A percentile compares a stretch with the other conserved stretches of the same genome.
Evolutionary conservation across 2,888 invertebrate species (phyloP).

Genomic region (Theodoxus fluviatilis): DNA sequence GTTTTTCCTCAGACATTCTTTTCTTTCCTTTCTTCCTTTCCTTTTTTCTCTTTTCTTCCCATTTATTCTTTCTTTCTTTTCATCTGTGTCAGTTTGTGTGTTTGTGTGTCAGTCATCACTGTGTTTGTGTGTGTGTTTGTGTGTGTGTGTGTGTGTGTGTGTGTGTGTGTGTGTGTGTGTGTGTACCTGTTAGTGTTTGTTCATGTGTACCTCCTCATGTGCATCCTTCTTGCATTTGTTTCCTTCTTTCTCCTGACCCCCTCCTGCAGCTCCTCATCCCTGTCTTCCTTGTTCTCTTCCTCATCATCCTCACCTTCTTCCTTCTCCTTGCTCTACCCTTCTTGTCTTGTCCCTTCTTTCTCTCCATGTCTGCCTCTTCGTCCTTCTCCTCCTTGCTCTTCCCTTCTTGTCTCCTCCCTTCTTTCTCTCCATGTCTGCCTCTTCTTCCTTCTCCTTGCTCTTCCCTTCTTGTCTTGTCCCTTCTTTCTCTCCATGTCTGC

Average conservation of each 20-base stretch:
- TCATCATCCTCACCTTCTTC: not conserved
- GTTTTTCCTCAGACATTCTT: too few relatives aligned
- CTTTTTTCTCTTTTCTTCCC: too few relatives aligned
- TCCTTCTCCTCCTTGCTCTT: not conserved
- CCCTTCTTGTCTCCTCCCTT: not conserved
- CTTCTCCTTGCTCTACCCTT: not conserved
- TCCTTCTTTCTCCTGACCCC: not conserved
- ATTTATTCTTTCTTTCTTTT: too few relatives aligned
- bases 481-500: not conserved
- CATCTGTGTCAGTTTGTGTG: too few relatives aligned
- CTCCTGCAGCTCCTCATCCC: not conserved
- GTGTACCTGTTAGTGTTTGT: too few relatives aligned
- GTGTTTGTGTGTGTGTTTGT: too few relatives aligned
- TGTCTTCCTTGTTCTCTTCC: not conserved
- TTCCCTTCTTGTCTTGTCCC: not conserved
- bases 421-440: not conserved
- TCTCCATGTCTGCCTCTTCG: not conserved
- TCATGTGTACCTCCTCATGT: too few relatives aligned
- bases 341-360: not conserved
- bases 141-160: too few relatives aligned
- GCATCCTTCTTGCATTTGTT: too few relatives aligned
- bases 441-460: not conserved
- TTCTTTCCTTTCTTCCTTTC: too few relatives aligned
- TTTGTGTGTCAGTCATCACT: too few relatives aligned
- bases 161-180: too few relatives aligned